Percentiles rank a stretch among this genome's conserved stretches.
These are phyloP conservation scores for Carapus acus DNA, from an alignment of 2,797 vertebrate genomes.

Conservation along the genomic window DNA sequence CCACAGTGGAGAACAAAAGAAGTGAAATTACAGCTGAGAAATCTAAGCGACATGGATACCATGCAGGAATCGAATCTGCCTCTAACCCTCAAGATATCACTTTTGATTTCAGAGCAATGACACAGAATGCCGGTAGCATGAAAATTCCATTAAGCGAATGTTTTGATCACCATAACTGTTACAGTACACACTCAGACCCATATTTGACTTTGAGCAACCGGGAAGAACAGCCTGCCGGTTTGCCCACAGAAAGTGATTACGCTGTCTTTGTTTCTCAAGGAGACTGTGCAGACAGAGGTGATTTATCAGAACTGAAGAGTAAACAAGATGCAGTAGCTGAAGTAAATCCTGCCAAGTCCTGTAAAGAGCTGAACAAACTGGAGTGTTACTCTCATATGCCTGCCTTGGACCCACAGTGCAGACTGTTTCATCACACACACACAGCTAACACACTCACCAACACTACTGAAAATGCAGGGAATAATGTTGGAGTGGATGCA, in stretches of 20 bases:
- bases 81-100: not conserved
- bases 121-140: not conserved
- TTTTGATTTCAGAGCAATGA: constrained; percentile 5
- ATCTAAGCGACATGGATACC: constrained; percentile 13
- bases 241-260: constrained; percentile 10
- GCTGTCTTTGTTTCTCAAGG: not conserved
- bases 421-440: constrained; percentile 19
- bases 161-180: constrained; percentile 9
- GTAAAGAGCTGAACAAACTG: constrained; percentile 9
- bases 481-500: constrained; percentile 8
- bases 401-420: not conserved
- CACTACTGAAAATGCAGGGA: not conserved
- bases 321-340: constrained; percentile 11
- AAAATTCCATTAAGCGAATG: not conserved
- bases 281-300: constrained; percentile 8
- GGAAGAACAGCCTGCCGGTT: not conserved
- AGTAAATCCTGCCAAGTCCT: not conserved
- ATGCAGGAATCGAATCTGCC: not conserved
- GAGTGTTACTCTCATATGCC: not conserved
- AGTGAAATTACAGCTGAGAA: constrained; percentile 16
- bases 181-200: constrained; percentile 11
- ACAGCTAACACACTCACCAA: constrained; percentile 1
- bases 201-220: constrained; percentile 1
- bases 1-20: too few relatives aligned
- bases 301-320: not conserved